Conservation (phyloP, 2,113 vertebrate species). For the Rhinogobius similis region DNA sequence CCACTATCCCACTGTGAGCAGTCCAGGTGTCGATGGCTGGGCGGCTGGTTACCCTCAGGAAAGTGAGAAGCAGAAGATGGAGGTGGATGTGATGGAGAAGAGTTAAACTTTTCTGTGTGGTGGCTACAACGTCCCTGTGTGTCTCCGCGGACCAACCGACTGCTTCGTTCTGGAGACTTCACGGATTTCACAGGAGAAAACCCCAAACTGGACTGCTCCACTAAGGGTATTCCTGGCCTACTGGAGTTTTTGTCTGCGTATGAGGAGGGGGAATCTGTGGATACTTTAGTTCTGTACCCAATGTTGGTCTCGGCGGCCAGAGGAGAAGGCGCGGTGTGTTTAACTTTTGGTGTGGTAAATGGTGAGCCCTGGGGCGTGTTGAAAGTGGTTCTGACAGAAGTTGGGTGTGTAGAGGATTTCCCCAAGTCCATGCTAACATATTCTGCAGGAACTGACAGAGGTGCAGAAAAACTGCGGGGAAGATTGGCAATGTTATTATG, state of each 20-base stretch:
- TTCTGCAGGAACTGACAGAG: constrained; percentile 73
- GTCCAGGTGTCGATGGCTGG: constrained; percentile 68
- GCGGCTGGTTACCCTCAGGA: constrained; percentile 65
- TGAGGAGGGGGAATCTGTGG: constrained; percentile 40
- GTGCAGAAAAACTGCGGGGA: constrained; percentile 79
- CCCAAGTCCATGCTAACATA: constrained; percentile 81
- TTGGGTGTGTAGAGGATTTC: constrained; percentile 53
- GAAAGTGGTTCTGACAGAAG: constrained; percentile 65
- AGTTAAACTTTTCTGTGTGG: constrained; percentile 72
- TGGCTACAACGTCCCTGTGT: constrained; percentile 63
- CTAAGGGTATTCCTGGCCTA: constrained; percentile 40
- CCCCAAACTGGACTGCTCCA: constrained; percentile 63
- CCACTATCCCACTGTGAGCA: constrained; percentile 67
- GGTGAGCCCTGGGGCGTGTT: constrained; percentile 54
- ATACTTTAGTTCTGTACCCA: constrained; percentile 61
- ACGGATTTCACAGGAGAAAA: constrained; percentile 71
- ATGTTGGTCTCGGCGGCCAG: constrained; percentile 55
- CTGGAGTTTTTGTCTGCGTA: constrained; percentile 60
- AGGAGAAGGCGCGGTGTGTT: constrained; percentile 53
- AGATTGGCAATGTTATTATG: constrained; percentile 70
- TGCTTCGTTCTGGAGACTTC: constrained; percentile 68
- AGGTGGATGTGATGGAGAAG: constrained; percentile 54
- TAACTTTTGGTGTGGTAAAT: constrained; percentile 57
- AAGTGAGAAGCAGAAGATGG: constrained; percentile 68
- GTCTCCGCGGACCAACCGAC: constrained; percentile 57